A percentile compares a stretch with the other conserved stretches of the same genome.
Conservation (phyloP, 2,113 vertebrate genomes). For the Carassius carassius region DNA sequence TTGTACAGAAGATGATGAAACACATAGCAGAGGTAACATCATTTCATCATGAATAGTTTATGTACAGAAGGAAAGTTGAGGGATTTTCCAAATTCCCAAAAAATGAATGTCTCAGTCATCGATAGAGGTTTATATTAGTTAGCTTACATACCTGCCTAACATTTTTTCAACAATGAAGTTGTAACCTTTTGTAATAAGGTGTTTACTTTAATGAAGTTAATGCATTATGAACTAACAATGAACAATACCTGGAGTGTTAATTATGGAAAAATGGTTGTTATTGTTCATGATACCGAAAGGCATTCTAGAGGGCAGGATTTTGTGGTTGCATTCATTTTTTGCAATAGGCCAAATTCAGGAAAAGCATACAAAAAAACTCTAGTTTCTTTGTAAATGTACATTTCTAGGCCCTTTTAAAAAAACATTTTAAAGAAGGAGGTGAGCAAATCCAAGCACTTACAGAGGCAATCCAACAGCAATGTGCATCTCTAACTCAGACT, state of each 20-base stretch:
- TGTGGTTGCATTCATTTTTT: too few relatives aligned
- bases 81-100: background rate
- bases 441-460: too few relatives aligned
- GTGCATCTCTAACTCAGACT: too few relatives aligned
- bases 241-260: background rate
- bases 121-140: background rate
- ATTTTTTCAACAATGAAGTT: background rate
- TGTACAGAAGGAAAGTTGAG: background rate
- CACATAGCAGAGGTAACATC: constrained; percentile 52
- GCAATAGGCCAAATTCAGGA: too few relatives aligned
- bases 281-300: too few relatives aligned
- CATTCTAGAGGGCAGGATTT: too few relatives aligned
- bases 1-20: constrained; percentile 10
- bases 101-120: background rate
- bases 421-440: too few relatives aligned
- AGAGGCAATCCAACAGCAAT: too few relatives aligned
- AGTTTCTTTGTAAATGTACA: too few relatives aligned
- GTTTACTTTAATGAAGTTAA: background rate
- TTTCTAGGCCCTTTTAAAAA: too few relatives aligned
- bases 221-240: background rate
- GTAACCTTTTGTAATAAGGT: background rate
- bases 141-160: background rate
- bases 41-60: constrained; percentile 9
- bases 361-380: too few relatives aligned
- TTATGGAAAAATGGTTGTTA: too few relatives aligned